Conservation (phyloP, 2,113 vertebrate species). For the Egretta garzetta region DNA sequence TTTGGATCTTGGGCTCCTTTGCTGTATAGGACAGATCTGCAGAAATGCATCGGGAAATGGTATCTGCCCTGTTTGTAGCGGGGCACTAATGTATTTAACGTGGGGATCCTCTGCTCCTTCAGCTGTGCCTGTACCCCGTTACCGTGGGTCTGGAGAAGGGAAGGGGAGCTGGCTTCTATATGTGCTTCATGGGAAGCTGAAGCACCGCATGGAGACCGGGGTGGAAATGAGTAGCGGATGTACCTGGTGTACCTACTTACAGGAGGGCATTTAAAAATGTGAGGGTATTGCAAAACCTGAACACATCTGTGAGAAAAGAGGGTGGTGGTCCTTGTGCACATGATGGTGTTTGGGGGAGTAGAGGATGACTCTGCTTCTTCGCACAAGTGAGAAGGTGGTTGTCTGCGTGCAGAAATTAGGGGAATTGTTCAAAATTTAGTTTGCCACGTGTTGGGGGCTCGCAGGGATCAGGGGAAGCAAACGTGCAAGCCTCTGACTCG, state of each 20-base stretch:
- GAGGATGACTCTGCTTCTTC: not conserved
- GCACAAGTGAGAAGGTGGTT: not conserved
- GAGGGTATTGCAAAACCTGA: not conserved
- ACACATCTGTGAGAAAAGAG: not conserved
- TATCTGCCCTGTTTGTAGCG: not conserved
- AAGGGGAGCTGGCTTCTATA: not conserved
- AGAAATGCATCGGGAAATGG: not conserved
- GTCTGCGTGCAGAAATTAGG: not conserved
- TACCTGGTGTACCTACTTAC: not conserved
- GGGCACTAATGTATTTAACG: not conserved
- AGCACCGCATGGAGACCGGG: rapidly evolving
- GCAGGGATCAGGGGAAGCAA: not conserved
- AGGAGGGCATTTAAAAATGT: not conserved
- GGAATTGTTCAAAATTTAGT: not conserved
- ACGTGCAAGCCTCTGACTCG: not conserved
- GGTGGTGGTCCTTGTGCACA: rapidly evolving
- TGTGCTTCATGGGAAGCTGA: not conserved
- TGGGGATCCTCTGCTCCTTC: not conserved
- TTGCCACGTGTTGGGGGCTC: not conserved
- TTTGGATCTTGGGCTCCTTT: not conserved
- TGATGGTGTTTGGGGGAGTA: not conserved
- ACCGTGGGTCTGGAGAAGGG: not conserved
- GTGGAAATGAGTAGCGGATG: not conserved
- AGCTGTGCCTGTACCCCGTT: not conserved
- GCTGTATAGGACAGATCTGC: not conserved